Evolutionary conservation across 2,113 vertebrate species (phyloP).

Genomic region (Pipra filicauda): DNA sequence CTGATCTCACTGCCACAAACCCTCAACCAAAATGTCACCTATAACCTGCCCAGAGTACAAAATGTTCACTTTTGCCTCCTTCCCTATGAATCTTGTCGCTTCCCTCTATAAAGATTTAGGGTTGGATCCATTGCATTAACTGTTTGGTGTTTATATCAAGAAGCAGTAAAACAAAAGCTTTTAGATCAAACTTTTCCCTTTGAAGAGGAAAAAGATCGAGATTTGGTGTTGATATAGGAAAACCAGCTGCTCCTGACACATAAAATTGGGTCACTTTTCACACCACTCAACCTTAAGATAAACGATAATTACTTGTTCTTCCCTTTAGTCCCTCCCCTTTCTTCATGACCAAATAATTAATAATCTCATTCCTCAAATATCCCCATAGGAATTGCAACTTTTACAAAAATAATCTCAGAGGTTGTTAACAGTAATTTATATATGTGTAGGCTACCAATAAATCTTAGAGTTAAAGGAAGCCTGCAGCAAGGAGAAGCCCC

Average conservation of each 20-base stretch:
- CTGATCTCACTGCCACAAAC: background rate
- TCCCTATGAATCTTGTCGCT: accelerated
- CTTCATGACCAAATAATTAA: background rate
- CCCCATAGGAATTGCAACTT: background rate
- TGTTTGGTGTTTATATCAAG: background rate
- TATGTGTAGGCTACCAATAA: background rate
- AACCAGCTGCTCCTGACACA: background rate
- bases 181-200: background rate
- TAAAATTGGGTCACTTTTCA: background rate
- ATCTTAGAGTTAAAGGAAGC: background rate
- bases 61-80: background rate
- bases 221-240: background rate
- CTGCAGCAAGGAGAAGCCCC: background rate
- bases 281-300: background rate
- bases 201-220: background rate
- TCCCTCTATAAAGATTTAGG: background rate
- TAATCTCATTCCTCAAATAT: background rate
- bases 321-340: background rate
- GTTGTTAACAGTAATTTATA: background rate
- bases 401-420: background rate
- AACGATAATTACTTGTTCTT: background rate
- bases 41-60: background rate
- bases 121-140: background rate
- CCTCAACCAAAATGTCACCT: background rate
- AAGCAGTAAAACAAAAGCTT: background rate